phyloP scores from a whole-genome alignment of 2,113 vertebrate genomes.

The Tor tambroides region DNA sequence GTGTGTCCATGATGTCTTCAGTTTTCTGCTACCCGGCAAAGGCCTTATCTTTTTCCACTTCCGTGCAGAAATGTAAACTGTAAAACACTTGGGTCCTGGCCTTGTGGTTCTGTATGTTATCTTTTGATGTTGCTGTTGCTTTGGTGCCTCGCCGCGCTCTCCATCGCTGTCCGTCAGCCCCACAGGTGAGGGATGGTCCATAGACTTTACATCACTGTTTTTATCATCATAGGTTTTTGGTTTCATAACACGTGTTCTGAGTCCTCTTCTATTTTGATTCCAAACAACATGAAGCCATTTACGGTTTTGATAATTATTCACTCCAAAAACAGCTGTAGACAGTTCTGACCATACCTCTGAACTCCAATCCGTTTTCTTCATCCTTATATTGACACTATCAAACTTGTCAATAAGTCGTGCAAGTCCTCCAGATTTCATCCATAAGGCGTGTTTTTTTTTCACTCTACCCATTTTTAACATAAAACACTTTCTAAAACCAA shows the following conservation, averaged over 20 bases:
- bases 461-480: conserved; percentile 11
- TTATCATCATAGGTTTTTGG: not conserved
- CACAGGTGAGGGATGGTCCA: not conserved
- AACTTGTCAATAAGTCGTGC: not conserved
- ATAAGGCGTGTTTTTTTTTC: not conserved
- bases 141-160: not conserved
- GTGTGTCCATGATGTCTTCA: not conserved
- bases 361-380: not conserved
- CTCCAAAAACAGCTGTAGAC: not conserved
- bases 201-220: not conserved
- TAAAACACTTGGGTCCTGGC: not conserved
- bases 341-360: not conserved
- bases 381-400: not conserved
- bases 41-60: not conserved
- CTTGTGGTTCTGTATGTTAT: not conserved
- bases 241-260: not conserved
- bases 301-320: not conserved
- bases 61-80: not conserved
- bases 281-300: conserved; percentile 3
- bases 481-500: not conserved
- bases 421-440: not conserved
- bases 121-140: not conserved
- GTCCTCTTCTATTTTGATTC: not conserved
- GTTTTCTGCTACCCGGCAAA: not conserved
- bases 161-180: too few species aligned